Evolutionary conservation across 2,888 invertebrate genomes (phyloP), one percentile per base, ranked within the genome.

Genomic region (Anodontia alba): DNA sequence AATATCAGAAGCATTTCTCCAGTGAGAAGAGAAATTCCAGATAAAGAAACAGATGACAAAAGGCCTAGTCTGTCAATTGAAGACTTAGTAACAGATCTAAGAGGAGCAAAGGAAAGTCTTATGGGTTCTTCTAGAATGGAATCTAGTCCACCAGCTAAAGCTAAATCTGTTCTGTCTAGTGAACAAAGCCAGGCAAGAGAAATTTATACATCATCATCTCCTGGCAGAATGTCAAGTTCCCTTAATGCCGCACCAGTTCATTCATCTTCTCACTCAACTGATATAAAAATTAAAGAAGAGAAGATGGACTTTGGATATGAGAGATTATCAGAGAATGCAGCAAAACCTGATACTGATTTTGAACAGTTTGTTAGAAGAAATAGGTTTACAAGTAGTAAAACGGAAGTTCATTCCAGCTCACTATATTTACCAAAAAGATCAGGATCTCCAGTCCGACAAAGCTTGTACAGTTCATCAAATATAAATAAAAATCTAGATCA

Each of bases 271-370:
- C 3, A 8, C 5, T 23, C 57, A 1, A 36, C n/a, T 17, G 20
- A 29, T 31, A 20, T 33, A 15, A 67, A 38, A n/a, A 67, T 38
- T 26, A 87, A 85, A 31, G 70, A 78, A 51, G 85, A 83, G 23
- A 79, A 78, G 51, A 69, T 69, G 17, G 83, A 80, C 72, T 71
- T 42, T 70, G 80, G 69, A 12, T 85, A 87, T 78, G 80, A 85
- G 2, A 38, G 46, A 46, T 12, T 26, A 38, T 38, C 62, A 33
- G 54, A 38, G 38, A 38, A 38, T 5, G 38, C 12, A 8, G 38
- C 5, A 8, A 38, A 38, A 29, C 3, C 54, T 17, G 57, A 31
- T 31, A 70, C 78, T 36, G 67, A 23, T 66, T 51, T 46, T 66
- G n/a, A 49, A 29, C 38, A 62, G n/a, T 69, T 5, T 26, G 69